These are phyloP conservation scores for Dasysyrphus tricinctus DNA, from an alignment of 2,888 invertebrate species.

Conservation along the genomic window DNA sequence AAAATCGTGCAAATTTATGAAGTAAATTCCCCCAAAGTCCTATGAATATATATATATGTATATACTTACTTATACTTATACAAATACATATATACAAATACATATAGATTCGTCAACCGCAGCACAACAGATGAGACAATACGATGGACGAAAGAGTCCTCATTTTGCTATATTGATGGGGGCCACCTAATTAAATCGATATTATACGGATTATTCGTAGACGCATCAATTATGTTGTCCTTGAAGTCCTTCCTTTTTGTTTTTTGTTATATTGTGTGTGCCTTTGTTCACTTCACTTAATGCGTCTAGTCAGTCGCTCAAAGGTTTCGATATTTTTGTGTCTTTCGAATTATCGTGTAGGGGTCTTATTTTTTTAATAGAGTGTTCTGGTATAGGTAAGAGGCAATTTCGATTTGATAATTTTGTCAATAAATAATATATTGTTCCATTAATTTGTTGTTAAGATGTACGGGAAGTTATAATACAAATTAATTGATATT, in stretches of 20 bases:
- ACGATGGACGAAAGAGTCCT: slow-evolving; percentile 15
- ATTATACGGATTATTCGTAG: slow-evolving; percentile 66
- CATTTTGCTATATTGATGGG: slow-evolving; percentile 17
- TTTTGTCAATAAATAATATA: background rate
- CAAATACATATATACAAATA: too few relatives aligned
- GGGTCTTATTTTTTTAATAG: slow-evolving; percentile 4
- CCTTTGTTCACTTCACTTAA: slow-evolving; percentile 52
- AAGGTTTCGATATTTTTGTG: slow-evolving; percentile 47
- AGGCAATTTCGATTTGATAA: background rate
- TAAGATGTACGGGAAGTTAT: background rate
- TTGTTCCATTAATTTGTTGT: background rate
- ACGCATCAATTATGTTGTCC: slow-evolving; percentile 72
- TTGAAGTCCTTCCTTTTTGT: slow-evolving; percentile 48
- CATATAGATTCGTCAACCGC: slow-evolving; percentile 5
- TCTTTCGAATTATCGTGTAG: slow-evolving; percentile 8
- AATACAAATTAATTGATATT: background rate
- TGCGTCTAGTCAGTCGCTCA: slow-evolving; percentile 64
- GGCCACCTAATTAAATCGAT: slow-evolving; percentile 70
- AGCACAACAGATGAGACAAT: slow-evolving; percentile 20
- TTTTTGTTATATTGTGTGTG: slow-evolving; percentile 12
- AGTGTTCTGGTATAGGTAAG: background rate
- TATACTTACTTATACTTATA: too few relatives aligned
- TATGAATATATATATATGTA: background rate
- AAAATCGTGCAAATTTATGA: slow-evolving; percentile 4
- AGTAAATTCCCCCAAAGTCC: background rate